Evolutionary conservation across 2,888 invertebrate genomes (phyloP), one percentile per base, ranked within the genome.

Genomic region (Eupithecia pulchellata): DNA sequence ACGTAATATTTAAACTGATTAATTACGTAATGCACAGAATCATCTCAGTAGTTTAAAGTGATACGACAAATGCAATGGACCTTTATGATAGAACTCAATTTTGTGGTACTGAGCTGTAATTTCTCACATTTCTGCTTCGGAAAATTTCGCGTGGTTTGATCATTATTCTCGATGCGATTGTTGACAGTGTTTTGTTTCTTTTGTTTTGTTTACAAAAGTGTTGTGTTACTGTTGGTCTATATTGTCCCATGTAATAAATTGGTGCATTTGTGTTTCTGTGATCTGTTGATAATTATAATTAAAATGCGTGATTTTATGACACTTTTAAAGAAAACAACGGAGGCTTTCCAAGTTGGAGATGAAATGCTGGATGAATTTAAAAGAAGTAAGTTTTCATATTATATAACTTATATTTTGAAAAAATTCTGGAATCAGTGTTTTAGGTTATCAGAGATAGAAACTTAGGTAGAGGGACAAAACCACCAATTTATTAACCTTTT

Each of bases 301-400:
- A 2, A 52, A 52, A 52, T 52, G 52, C 52, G 42, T 47, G 42
- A 52, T 52, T 52, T 52, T 52, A 25, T 52, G 20, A 4, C 4
- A 52, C 25, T 52, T 20, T 1, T 52, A 3, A 52, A 52, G 52
- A 52, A 52, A 52, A 52, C 52, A 13, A 52, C 52, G 11, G 52
- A 52, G 8, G 52, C 52, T 52, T 52, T 52, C 4, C 20, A 52
- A 25, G 52, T 52, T 52, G 52, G 52, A 25, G 52, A 52, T 52
- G 52, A 52, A 52, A 52, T 52, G 52, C 52, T 52, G 52, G 52
- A 52, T 52, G 52, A 52, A 52, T 52, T 52, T 13, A 52, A 52
- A 52, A 52, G 25, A 52, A 52, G 52, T 52, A 52, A 52, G 52
- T 52, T 20, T 47, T n/a, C 8, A 30, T 8, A n/a, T 36, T 36